A percentile compares a stretch with the other conserved stretches of the same genome.
These are phyloP conservation scores for Platalea minor DNA, from an alignment of 2,797 vertebrate genomes.

Conservation along the genomic window DNA sequence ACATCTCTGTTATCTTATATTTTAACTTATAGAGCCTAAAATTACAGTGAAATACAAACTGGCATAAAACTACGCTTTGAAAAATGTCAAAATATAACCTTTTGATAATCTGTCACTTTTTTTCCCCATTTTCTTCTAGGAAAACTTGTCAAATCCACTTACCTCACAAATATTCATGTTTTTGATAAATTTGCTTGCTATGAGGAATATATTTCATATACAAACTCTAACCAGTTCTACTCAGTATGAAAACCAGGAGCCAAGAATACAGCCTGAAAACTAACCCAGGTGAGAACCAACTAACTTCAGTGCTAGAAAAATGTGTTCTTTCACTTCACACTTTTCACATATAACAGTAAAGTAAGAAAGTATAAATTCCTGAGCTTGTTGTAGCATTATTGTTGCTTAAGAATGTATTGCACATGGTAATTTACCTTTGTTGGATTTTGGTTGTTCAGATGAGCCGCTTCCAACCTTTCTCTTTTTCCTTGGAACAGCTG, in stretches of 20 bases:
- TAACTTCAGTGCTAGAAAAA: background rate
- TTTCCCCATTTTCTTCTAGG: background rate
- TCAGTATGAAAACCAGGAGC: background rate
- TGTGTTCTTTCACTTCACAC: background rate
- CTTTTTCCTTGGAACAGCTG: conserved; percentile 85
- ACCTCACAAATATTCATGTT: background rate
- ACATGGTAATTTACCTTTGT: conserved; percentile 82
- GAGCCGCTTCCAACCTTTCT: conserved; percentile 81
- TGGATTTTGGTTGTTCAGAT: conserved; percentile 82
- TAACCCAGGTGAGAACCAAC: background rate
- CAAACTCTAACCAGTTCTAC: background rate
- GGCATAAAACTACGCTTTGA: background rate
- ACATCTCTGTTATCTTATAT: background rate
- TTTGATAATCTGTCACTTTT: background rate
- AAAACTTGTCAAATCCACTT: background rate
- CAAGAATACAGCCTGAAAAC: background rate
- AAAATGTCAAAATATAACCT: background rate
- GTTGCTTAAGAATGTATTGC: background rate
- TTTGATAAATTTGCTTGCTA: background rate
- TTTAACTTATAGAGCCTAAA: background rate
- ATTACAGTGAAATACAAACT: background rate
- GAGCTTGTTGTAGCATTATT: background rate
- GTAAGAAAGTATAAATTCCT: background rate
- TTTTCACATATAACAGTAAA: background rate
- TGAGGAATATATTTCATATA: background rate